Evolutionary conservation across 2,888 invertebrate species (phyloP).

Genomic region (Eupithecia exiguata): DNA sequence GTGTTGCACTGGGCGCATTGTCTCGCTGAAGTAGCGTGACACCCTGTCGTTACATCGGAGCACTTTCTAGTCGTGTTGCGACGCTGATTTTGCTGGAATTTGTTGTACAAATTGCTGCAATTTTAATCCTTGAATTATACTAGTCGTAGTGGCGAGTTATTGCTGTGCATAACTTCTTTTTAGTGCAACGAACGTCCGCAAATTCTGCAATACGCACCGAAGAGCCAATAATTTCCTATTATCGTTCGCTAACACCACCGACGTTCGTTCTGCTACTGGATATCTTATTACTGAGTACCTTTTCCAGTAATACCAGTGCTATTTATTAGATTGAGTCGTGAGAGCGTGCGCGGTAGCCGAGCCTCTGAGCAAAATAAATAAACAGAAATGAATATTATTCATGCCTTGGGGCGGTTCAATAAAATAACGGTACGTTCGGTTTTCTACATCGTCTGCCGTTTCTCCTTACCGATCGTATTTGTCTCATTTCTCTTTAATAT

Average conservation of each 20-base stretch:
- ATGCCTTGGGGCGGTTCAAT: constrained; percentile 53
- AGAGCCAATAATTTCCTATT: constrained; percentile 68
- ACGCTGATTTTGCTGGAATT: constrained; percentile 57
- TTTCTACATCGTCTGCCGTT: constrained; percentile 41
- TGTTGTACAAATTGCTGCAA: constrained; percentile 53
- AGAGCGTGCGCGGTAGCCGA: constrained; percentile 70
- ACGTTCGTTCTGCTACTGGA: constrained; percentile 69
- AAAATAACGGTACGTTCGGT: constrained; percentile 57
- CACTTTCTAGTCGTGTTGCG: constrained; percentile 69
- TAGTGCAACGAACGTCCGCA: constrained; percentile 31
- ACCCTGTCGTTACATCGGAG: constrained; percentile 66
- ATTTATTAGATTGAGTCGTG: constrained; percentile 83
- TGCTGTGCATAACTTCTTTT: constrained; percentile 39
- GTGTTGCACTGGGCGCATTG: constrained; percentile 65
- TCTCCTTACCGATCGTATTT: constrained; percentile 29
- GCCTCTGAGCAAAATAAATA: constrained; percentile 71
- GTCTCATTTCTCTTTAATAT: constrained; percentile 33
- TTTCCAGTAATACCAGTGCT: constrained; percentile 68
- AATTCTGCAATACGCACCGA: constrained; percentile 46
- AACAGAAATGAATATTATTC: constrained; percentile 63
- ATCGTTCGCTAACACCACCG: constrained; percentile 62
- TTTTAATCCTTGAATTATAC: constrained; percentile 35
- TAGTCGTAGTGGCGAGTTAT: constrained; percentile 25
- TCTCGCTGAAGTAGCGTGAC: constrained; percentile 66
- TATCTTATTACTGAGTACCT: constrained; percentile 78